A percentile compares a stretch with the other conserved stretches of the same genome.
These are phyloP conservation scores for Ophion ellenae DNA, from an alignment of 2,888 invertebrate species.

Conservation along the genomic window DNA sequence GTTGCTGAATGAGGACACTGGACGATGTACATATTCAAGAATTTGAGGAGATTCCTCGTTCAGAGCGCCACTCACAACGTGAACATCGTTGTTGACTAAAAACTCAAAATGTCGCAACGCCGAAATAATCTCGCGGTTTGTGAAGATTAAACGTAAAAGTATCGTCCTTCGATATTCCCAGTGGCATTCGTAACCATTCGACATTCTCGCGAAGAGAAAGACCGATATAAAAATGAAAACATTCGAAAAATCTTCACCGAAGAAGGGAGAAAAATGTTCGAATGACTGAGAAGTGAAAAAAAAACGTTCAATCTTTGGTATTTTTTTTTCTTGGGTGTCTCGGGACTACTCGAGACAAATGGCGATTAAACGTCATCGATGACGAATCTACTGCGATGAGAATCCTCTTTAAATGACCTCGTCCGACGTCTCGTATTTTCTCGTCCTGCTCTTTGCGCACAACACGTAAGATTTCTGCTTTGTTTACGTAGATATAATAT, in stretches of 20 bases:
- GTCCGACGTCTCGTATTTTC: conserved; percentile 6
- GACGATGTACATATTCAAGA: neutral
- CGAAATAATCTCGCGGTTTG: neutral
- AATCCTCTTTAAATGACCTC: conserved; percentile 12
- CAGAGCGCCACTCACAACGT: neutral
- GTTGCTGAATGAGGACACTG: neutral
- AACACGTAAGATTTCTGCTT: conserved; percentile 39
- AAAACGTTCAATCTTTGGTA: conserved; percentile 2
- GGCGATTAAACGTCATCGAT: neutral
- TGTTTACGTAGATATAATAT: conserved; percentile 6
- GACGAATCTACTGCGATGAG: conserved; percentile 8
- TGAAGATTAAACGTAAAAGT: neutral
- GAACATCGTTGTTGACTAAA: neutral
- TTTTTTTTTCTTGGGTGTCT: neutral
- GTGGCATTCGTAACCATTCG: neutral
- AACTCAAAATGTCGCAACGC: neutral
- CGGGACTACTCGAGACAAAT: neutral
- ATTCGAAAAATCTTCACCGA: neutral
- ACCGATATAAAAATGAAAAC: neutral
- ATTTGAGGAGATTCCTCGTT: conserved; percentile 7
- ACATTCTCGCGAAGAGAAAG: neutral
- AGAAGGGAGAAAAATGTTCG: neutral
- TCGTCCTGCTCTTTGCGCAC: conserved; percentile 23
- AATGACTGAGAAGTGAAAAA: neutral
- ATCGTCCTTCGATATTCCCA: neutral